These are phyloP conservation scores for Troglohyphantes excavatus DNA, from an alignment of 2,888 invertebrate genomes.

Conservation along the genomic window DNA sequence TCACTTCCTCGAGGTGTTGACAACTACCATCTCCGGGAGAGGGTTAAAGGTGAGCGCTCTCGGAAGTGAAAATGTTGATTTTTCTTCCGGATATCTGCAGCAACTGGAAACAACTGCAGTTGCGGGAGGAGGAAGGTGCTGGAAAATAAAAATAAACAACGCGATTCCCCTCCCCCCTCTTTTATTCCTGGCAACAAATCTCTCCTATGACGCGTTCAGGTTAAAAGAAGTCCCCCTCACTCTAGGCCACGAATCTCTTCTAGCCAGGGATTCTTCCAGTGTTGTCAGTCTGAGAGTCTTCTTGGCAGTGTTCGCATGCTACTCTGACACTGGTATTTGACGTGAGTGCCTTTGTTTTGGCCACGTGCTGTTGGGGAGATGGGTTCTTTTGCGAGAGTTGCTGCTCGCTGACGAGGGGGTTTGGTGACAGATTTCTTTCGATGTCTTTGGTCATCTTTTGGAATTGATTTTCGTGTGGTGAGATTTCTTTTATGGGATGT, in stretches of 20 bases:
- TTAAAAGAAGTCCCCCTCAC: constrained; percentile 34
- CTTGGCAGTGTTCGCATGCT: constrained; percentile 28
- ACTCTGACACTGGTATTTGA: neutral
- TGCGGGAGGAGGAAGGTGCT: neutral
- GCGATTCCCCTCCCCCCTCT: constrained; percentile 23
- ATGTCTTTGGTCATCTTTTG: too few relatives aligned
- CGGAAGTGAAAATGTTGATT: constrained; percentile 36
- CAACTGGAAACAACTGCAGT: constrained; percentile 5
- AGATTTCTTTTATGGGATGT: too few relatives aligned
- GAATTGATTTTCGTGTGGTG: too few relatives aligned
- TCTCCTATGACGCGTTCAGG: constrained; percentile 34
- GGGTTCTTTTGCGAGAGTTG: neutral
- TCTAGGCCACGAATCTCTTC: constrained; percentile 10
- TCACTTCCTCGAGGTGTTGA: too few relatives aligned
- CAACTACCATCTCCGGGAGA: neutral
- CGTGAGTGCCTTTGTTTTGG: constrained; percentile 55
- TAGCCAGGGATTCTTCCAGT: neutral
- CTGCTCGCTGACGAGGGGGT: too few relatives aligned
- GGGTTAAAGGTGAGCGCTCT: constrained; percentile 11
- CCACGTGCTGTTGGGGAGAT: constrained; percentile 27
- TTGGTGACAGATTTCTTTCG: too few relatives aligned
- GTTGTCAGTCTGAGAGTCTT: constrained; percentile 38
- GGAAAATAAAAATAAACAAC: constrained; percentile 44
- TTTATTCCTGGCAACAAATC: constrained; percentile 67
- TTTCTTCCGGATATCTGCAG: constrained; percentile 40